Evolutionary conservation across 1,140 invertebrate genomes (phyloP).

Genomic region (Spodoptera litura): DNA sequence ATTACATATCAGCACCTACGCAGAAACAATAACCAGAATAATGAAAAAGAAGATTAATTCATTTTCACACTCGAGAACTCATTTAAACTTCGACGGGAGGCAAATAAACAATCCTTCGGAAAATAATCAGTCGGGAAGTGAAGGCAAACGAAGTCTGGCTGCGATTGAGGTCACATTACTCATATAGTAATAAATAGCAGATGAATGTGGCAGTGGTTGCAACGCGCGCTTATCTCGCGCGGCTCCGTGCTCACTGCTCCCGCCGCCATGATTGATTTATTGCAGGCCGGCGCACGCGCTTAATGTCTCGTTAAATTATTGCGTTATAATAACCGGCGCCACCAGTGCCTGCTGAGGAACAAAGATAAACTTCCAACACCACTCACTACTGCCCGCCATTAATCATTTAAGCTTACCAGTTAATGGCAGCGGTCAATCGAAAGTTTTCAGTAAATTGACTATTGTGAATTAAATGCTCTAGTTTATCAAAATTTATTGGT

Average conservation of each 20-base stretch:
- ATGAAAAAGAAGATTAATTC: constrained; percentile 25
- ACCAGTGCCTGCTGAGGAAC: neutral
- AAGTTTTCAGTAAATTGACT: too few species aligned
- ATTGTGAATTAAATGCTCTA: too few species aligned
- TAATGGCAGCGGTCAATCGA: too few species aligned
- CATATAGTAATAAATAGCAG: constrained; percentile 25
- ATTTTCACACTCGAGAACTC: constrained; percentile 8
- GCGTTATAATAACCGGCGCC: constrained; percentile 11
- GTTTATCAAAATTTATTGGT: too few species aligned
- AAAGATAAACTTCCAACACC: constrained; percentile 5
- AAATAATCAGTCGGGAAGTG: constrained; percentile 11
- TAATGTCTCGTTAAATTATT: constrained; percentile 25
- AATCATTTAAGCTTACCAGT: too few species aligned
- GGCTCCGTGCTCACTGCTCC: too few species aligned
- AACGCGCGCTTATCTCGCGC: neutral
- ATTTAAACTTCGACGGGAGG: constrained; percentile 19
- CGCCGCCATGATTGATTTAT: constrained; percentile 25
- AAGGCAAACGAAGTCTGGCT: neutral
- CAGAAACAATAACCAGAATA: neutral
- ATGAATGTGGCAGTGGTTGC: constrained; percentile 20
- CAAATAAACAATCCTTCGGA: constrained; percentile 18
- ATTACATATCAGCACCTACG: constrained; percentile 20
- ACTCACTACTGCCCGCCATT: neutral
- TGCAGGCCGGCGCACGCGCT: neutral
- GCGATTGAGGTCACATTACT: constrained; percentile 19